Conservation (phyloP, 64 coral and sea anemone genomes). For the Trachythela sp. region DNA sequence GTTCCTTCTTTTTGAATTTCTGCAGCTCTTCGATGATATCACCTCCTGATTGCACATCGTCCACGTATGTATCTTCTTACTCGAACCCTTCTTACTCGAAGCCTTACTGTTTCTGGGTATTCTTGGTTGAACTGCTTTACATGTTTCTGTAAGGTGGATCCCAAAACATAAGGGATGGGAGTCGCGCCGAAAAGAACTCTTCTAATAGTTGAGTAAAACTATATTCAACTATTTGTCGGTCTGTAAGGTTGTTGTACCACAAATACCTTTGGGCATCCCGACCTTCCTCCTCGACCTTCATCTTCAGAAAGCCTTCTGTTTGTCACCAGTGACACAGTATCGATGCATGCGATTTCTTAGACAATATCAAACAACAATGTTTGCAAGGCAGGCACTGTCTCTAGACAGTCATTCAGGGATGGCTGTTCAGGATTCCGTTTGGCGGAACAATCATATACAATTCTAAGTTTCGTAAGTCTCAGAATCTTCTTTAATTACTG, state of each 20-base stretch:
- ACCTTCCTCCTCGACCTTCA: conserved; percentile 18
- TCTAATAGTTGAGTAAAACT: too few relatives aligned
- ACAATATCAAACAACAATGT: conserved; percentile 47
- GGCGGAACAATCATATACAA: conserved; percentile 55
- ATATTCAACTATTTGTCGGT: neutral
- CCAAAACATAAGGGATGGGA: neutral
- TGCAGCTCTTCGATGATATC: neutral
- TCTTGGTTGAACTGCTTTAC: neutral
- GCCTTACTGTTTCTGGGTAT: conserved; percentile 16
- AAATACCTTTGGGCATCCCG: conserved; percentile 12
- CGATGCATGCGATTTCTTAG: conserved; percentile 19
- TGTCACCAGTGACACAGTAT: conserved; percentile 32
- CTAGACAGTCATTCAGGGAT: conserved; percentile 60
- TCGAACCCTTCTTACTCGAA: too few relatives aligned
- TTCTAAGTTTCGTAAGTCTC: conserved; percentile 43
- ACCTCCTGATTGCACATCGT: neutral
- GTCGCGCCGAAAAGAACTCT: neutral
- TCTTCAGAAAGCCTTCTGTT: too few relatives aligned
- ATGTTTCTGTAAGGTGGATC: neutral
- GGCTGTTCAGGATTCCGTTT: conserved; percentile 10
- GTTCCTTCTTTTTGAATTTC: neutral
- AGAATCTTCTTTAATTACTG: conserved; percentile 31
- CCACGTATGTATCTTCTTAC: conserved; percentile 43
- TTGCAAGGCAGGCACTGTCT: conserved; percentile 40
- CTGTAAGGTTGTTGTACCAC: conserved; percentile 27